These are phyloP conservation scores for Aphelenchoides avenae DNA, from an alignment of 1,140 invertebrate genomes.

Conservation along the genomic window DNA sequence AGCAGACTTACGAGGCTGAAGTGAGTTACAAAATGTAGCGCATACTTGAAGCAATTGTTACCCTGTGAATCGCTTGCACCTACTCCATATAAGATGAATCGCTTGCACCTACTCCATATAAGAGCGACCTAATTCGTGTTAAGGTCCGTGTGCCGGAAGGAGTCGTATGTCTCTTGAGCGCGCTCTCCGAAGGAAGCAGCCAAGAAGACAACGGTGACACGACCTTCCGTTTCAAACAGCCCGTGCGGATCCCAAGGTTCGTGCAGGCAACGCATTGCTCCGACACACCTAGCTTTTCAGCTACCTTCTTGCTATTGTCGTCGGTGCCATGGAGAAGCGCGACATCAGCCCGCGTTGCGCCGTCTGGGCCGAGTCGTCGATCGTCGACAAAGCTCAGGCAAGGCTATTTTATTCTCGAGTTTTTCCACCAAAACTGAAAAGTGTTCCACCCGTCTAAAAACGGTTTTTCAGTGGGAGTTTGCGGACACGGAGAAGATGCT, in stretches of 20 bases:
- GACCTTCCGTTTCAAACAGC: slow-evolving; percentile 71
- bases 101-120: no score
- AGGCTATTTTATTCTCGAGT: no score
- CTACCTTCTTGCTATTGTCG: slow-evolving; percentile 76
- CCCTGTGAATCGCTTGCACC: no score
- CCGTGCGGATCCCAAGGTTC: slow-evolving; percentile 64
- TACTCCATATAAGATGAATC: no score
- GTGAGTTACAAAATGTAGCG: slow-evolving; percentile 62
- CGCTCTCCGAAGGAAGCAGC: slow-evolving; percentile 62
- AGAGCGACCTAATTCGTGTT: slow-evolving; percentile 14
- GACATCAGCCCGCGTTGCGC: slow-evolving; percentile 67
- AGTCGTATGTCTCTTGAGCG: slow-evolving; percentile 83
- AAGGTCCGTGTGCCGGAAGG: slow-evolving; percentile 72
- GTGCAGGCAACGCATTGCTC: no score
- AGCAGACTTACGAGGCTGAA: slow-evolving; percentile 77
- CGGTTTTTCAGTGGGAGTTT: slow-evolving; percentile 41
- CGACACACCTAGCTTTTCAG: no score
- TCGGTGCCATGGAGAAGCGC: slow-evolving; percentile 73
- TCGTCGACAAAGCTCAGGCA: slow-evolving; percentile 77
- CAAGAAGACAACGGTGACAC: slow-evolving; percentile 19
- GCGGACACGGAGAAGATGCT: slow-evolving; percentile 74
- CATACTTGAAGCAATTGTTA: no score
- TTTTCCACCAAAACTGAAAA: no score
- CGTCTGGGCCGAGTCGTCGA: slow-evolving; percentile 82
- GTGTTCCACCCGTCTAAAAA: slow-evolving; percentile 69